Evolutionary conservation across 1,140 invertebrate species (phyloP).

Genomic region (Reticulitermes speratus): DNA sequence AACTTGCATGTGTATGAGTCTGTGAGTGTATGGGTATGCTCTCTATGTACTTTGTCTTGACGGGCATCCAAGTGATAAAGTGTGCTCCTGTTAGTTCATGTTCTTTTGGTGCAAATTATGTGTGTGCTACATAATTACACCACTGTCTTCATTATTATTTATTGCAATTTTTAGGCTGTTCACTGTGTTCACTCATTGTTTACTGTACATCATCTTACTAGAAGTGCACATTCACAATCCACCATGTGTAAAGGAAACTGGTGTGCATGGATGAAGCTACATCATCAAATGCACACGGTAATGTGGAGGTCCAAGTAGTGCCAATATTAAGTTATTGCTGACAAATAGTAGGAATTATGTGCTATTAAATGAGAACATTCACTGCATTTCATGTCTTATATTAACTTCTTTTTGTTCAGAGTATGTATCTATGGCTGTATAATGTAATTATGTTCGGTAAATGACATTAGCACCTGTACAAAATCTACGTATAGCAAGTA

Average conservation of each 20-base stretch:
- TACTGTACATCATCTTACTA: slow-evolving; percentile 1
- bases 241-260: neutral
- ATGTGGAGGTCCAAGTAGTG: neutral
- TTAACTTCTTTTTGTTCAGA: neutral
- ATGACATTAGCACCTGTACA: slow-evolving; percentile 11
- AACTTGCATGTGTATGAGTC: neutral
- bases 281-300: neutral
- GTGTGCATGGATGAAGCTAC: neutral
- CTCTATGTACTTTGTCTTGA: neutral
- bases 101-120: neutral
- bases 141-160: neutral
- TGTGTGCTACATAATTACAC: neutral
- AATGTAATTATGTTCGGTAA: neutral
- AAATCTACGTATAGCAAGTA: slow-evolving; percentile 9
- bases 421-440: neutral
- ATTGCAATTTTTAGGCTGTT: neutral
- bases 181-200: neutral
- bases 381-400: neutral
- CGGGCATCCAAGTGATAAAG: neutral
- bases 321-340: slow-evolving; percentile 5
- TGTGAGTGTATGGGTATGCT: neutral
- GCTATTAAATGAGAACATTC: neutral
- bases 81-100: slow-evolving; percentile 2
- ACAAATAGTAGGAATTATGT: neutral
- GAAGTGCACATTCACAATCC: neutral